Conservation (phyloP, 2,113 vertebrate species). For the Rhipidura dahli region DNA sequence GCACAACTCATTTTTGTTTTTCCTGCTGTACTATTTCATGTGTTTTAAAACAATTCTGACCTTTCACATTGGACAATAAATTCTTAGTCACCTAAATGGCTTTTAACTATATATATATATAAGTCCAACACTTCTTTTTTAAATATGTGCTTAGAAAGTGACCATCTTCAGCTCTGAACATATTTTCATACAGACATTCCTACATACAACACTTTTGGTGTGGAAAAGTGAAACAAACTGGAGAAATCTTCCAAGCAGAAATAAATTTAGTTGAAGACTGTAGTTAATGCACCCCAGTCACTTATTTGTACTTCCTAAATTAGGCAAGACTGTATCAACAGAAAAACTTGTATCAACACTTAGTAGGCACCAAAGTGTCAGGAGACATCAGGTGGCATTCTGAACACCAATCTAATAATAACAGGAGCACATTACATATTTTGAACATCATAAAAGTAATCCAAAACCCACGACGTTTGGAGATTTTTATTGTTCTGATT, state of each 20-base stretch:
- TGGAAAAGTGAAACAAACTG: neutral
- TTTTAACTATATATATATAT: neutral
- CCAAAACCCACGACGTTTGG: neutral
- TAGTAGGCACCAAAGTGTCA: neutral
- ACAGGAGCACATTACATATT: neutral
- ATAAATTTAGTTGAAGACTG: neutral
- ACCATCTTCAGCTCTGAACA: neutral
- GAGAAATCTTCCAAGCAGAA: neutral
- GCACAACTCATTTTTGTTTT: rapidly evolving
- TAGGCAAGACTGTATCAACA: neutral
- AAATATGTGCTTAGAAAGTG: neutral
- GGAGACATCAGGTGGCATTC: neutral
- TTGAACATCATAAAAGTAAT: neutral
- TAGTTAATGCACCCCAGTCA: neutral
- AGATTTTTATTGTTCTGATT: neutral
- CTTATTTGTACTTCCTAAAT: neutral
- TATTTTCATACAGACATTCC: neutral
- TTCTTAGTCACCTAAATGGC: neutral
- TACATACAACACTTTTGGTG: neutral
- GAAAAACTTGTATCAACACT: neutral
- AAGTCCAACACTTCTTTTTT: neutral
- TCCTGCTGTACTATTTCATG: neutral
- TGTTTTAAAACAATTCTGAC: neutral
- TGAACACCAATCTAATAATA: neutral
- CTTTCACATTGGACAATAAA: neutral